Base-by-base conservation (phyloP, 2,888 invertebrate genomes). In the Eupithecia centaureata region DNA sequence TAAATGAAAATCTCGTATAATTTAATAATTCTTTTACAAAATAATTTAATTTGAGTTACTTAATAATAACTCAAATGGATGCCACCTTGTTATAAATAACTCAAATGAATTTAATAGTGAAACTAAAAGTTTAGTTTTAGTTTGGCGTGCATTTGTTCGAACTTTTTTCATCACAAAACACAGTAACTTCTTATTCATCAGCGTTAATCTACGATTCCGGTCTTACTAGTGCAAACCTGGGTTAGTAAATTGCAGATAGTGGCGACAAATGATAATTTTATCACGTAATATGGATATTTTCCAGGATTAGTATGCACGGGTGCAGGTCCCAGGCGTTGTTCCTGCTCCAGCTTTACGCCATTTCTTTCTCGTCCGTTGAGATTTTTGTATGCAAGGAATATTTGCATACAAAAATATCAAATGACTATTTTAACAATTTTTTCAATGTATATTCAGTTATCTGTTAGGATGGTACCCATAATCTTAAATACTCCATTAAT, bases 211-310 rank as follows among this genome's bases (percentile, higher is more conserved):
- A 42, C 38, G 15, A 63, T 59, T 63, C 13, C 32, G 22, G 60
- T 63, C 60, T 60, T 35, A n/a, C 62, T 27, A 28, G 63, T 42
- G 32, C 27, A 42, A 59, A 66, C 51, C 59, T 67, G 30, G 30
- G 33, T 28, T 60, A 60, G 61, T 67, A 64, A 65, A 67, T 61
- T 66, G 54, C 35, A 70, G 63, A 64, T 67, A 78, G 74, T 76
- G 65, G 52, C 51, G 65, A 74, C 68, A 71, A 74, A 78, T 77
- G 77, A 71, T 81, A 83, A 81, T 81, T 81, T 82, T 70, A 74
- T 81, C 84, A 85, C 86, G 85, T 85, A 82, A 77, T 76, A 77
- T 78, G 78, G 78, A 81, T 84, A 82, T 83, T 81, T 81, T 78
- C 64, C 66, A 57, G 73, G 77, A 82, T 86, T 84, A 84, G 82